These are phyloP conservation scores for Potamarius usumacintae DNA, from an alignment of 2,113 vertebrate species.

Conservation along the genomic window DNA sequence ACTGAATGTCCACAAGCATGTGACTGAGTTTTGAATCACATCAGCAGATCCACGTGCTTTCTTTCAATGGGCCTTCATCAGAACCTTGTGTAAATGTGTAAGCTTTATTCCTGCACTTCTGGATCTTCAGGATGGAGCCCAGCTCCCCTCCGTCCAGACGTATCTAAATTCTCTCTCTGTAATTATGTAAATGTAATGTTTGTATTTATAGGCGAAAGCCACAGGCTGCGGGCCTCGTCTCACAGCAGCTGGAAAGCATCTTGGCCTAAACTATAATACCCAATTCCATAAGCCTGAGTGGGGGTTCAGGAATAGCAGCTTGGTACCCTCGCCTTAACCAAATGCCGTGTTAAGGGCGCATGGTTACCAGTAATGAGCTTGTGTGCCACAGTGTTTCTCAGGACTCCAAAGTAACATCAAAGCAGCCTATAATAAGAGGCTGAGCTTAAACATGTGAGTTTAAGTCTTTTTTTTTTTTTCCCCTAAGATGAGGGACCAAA, in stretches of 20 bases:
- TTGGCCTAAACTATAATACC: constrained; percentile 75
- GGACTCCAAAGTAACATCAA: constrained; percentile 49
- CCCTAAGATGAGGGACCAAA: not conserved
- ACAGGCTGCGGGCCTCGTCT: constrained; percentile 79
- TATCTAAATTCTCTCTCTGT: constrained; percentile 81
- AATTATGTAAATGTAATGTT: constrained; percentile 88
- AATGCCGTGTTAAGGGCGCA: constrained; percentile 50
- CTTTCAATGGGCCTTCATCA: constrained; percentile 43
- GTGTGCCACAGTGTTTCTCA: constrained; percentile 34
- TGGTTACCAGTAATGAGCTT: constrained; percentile 49
- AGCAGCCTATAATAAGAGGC: constrained; percentile 52
- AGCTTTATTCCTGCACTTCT: constrained; percentile 68
- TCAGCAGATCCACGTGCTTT: not conserved
- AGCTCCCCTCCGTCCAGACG: constrained; percentile 77
- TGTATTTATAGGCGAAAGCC: constrained; percentile 91
- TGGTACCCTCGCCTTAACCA: constrained; percentile 50
- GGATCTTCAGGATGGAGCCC: constrained; percentile 70
- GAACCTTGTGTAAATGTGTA: constrained; percentile 59
- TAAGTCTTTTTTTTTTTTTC: not conserved
- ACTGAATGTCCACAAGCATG: not conserved
- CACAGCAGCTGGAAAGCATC: constrained; percentile 84
- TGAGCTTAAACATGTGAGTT: constrained; percentile 43
- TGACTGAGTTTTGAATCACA: not conserved
- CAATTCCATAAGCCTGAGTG: constrained; percentile 60
- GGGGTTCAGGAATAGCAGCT: constrained; percentile 57